phyloP scores from a whole-genome alignment of 2,888 invertebrate species.

The Plagodis dolabraria region DNA sequence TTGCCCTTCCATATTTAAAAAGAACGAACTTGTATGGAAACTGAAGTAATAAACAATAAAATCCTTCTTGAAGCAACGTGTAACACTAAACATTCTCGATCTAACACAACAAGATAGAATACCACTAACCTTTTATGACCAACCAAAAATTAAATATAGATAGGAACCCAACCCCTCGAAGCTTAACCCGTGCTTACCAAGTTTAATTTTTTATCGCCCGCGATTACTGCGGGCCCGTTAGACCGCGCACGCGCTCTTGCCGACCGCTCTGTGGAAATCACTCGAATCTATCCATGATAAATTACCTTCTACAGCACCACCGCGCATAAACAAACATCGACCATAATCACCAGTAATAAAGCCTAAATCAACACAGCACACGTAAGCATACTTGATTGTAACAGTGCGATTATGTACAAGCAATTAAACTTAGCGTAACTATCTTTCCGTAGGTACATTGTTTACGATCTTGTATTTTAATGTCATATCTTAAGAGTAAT shows the following conservation, averaged over 20 bases:
- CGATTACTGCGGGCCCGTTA: slow-evolving; percentile 76
- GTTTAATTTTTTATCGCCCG: slow-evolving; percentile 65
- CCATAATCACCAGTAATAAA: slow-evolving; percentile 36
- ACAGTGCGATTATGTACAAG: slow-evolving; percentile 41
- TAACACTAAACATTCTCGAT: background rate
- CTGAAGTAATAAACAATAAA: no score
- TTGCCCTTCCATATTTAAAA: no score
- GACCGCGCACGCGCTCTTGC: slow-evolving; percentile 58
- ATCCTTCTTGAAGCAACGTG: background rate
- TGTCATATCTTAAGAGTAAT: slow-evolving; percentile 36
- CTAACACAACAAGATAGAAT: slow-evolving; percentile 2
- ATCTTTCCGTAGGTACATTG: slow-evolving; percentile 36
- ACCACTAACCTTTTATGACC: slow-evolving; percentile 10
- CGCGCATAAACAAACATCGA: slow-evolving; percentile 32
- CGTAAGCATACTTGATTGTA: slow-evolving; percentile 31
- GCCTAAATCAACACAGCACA: slow-evolving; percentile 24
- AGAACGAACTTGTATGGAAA: no score
- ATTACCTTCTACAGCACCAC: slow-evolving; percentile 39
- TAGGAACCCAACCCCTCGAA: slow-evolving; percentile 20
- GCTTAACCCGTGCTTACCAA: slow-evolving; percentile 30
- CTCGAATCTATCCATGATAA: slow-evolving; percentile 55
- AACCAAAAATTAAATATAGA: slow-evolving; percentile 20
- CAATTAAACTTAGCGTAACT: slow-evolving; percentile 44
- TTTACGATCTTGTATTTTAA: slow-evolving; percentile 35
- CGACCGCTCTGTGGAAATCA: slow-evolving; percentile 45